phyloP scores from a whole-genome alignment of 2,113 vertebrate genomes.

The Cepphus grylle region DNA sequence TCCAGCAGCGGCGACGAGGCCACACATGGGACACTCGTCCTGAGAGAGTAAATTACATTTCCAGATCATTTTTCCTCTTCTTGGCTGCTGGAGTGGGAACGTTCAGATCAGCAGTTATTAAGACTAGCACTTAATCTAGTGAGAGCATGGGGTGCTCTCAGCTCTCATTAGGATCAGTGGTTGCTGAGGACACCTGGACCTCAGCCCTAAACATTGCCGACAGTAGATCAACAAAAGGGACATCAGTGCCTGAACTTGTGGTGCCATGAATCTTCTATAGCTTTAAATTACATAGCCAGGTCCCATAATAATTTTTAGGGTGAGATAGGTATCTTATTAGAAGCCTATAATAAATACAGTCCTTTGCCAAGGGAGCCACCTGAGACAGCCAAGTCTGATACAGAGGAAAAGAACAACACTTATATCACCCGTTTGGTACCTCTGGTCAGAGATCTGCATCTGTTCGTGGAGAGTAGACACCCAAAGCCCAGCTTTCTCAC shows the following conservation, averaged over 20 bases:
- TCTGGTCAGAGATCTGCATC: neutral
- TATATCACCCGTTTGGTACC: accelerated
- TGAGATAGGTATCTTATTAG: neutral
- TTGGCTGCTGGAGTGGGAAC: neutral
- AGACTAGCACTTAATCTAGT: neutral
- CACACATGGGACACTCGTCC: accelerated
- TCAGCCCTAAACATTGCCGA: neutral
- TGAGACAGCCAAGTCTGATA: neutral
- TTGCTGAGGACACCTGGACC: neutral
- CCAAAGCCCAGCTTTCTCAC: neutral
- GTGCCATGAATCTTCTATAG: neutral
- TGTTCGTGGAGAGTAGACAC: neutral
- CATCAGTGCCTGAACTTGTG: neutral
- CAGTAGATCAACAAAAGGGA: neutral
- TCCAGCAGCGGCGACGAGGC: neutral
- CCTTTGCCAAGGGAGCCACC: neutral
- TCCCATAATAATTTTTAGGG: neutral
- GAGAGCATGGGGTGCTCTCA: neutral
- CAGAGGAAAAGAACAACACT: neutral
- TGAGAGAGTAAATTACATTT: neutral
- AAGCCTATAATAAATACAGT: neutral
- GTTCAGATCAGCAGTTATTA: neutral
- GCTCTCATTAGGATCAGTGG: neutral
- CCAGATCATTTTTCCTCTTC: neutral
- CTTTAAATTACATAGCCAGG: neutral